Base-by-base conservation (phyloP, 2,888 invertebrate species). In the Cantharis lateralis region DNA sequence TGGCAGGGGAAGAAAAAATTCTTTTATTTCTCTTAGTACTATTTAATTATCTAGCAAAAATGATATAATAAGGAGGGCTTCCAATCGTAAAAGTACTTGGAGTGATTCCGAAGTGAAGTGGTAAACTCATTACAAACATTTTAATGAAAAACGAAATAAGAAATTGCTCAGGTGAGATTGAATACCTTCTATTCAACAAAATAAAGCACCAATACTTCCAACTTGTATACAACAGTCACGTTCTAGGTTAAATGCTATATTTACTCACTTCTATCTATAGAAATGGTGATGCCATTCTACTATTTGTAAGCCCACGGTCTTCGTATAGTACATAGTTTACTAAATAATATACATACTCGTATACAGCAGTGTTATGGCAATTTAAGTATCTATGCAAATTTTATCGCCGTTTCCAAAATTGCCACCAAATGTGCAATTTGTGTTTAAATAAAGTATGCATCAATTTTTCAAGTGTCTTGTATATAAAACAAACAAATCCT, bases 221-320 rank as follows among this genome's bases (percentile, higher is more conserved):
- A 24, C 20, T 66, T 18, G 18, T 66, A 20, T n/a, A 20, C 20
- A 66, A 24, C 18, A 66, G 64, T 66, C 64, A 66, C 64, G 64
- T 66, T 66, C 64, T 66, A 66, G 64, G 64, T 66, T 66, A 66
- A 66, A 66, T 66, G 64, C 64, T 66, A 66, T 66, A 66, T 66
- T 66, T 66, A 66, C 64, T 66, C 64, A 66, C 24, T 24, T 15
- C 64, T 66, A 66, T 66, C 15, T 66, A 66, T 66, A 66, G 64
- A 66, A 66, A 18, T 66, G 64, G 64, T 66, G 64, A 66, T 16
- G 15, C 64, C 64, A 66, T 66, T 16, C 64, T 24, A 66, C 64
- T 66, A 66, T 66, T 66, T 66, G 64, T 66, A 24, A 24, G 64
- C 64, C 64, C 64, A 24, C 18, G 64, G 48, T 48, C 48, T 48